These are phyloP conservation scores for Harpagus bidentatus DNA, from an alignment of 2,113 vertebrate genomes.

Conservation along the genomic window DNA sequence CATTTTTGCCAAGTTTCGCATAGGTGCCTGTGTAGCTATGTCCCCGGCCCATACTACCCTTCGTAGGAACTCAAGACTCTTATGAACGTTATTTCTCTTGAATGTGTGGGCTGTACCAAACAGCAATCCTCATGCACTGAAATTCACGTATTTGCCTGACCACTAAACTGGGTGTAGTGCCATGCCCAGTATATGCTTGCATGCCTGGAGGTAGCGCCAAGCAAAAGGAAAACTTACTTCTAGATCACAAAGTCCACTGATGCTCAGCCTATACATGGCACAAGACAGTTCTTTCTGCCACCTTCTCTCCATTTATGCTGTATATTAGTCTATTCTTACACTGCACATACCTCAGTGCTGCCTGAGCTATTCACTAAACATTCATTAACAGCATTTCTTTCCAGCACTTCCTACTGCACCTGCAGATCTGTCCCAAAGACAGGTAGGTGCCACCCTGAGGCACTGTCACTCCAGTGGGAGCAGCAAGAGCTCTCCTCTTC, in stretches of 20 bases:
- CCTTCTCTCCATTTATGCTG: neutral
- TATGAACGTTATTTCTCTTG: neutral
- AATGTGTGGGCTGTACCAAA: neutral
- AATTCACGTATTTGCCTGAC: fast-evolving
- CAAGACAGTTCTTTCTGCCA: neutral
- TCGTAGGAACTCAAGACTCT: neutral
- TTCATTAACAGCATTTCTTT: neutral
- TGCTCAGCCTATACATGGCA: neutral
- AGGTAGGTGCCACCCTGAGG: neutral
- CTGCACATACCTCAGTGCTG: neutral
- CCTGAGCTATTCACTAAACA: neutral
- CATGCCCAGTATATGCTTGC: neutral
- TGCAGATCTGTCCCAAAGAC: neutral
- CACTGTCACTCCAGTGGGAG: neutral
- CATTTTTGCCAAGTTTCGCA: neutral
- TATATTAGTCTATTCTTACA: neutral
- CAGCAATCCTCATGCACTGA: fast-evolving
- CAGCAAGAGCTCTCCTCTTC: neutral
- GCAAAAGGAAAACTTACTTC: neutral
- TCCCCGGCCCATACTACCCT: neutral
- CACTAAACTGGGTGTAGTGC: too few species aligned
- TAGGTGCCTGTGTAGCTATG: neutral
- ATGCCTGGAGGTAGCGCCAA: neutral
- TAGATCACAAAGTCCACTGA: neutral
- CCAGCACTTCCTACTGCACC: neutral